Base-by-base conservation (phyloP, 2,888 invertebrate genomes). In the Drosophila testacea region DNA sequence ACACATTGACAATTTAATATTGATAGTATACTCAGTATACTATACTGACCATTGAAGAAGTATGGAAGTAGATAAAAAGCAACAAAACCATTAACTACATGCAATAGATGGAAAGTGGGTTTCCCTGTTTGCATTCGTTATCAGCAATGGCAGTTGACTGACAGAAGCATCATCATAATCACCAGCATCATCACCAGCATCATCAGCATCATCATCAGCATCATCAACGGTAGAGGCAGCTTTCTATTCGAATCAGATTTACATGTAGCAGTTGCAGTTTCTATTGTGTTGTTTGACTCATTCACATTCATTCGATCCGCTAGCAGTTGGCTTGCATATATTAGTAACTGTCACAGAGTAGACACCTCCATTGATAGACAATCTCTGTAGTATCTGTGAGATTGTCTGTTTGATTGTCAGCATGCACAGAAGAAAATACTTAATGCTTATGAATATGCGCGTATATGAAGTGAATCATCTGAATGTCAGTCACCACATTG, bases 371-470 rank as follows among this genome's bases (percentile, higher is more conserved):
- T 16, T 47, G 22, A 16, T 51, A 38, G 46, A 32, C 48, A 38
- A 36, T 59, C 55, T 55, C 47, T 60, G 56, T 77, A 54, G 60
- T 61, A 52, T 63, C 57, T 64, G 46, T 64, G 61, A 61, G 64
- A 68, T 63, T 81, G 74, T 84, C 72, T 56, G 27, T 79, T 75
- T 85, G 85, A 79, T 82, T 80, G 83, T 62, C 78, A 77, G 69
- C 67, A 55, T 32, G 39, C 36, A 36, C 22, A 28, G 48, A 36
- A 41, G 67, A 34, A 77, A 73, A 80, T 88, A 80, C 78, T 73
- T 77, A 78, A 78, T 79, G 88, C 79, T 85, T 85, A 84, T 84
- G 88, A 84, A 84, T 85, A 84, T 85, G 70, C 82, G 51, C 68
- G 64, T 41, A 57, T 52, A 50, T 16, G 48, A 67, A 81, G 69